These are phyloP conservation scores for Hormiphora californensis DNA, from an alignment of 37 sponge, comb jelly and placozoan species.

Conservation along the genomic window DNA sequence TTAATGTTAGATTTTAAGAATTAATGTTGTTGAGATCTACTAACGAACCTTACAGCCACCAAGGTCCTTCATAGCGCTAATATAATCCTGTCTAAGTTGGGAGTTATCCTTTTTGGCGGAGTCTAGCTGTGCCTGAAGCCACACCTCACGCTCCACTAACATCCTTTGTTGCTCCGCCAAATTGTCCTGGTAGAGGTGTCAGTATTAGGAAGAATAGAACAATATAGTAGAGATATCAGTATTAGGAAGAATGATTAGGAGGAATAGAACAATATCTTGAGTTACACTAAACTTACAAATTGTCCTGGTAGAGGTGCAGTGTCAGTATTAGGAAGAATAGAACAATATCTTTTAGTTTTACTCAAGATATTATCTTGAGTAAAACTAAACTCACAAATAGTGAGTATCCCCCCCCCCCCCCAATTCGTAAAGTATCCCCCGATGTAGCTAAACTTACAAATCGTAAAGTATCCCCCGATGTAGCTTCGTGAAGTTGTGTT, in stretches of 20 bases:
- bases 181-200: not conserved
- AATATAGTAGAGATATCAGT: not conserved
- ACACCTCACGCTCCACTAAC: slow-evolving; percentile 44
- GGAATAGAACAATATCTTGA: no score
- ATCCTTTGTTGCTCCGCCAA: slow-evolving; percentile 36
- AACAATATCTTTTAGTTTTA: not conserved
- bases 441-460: not conserved
- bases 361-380: no score
- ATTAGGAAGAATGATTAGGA: no score
- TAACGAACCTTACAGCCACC: slow-evolving; percentile 53
- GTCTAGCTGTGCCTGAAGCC: slow-evolving; percentile 11
- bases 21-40: no score
- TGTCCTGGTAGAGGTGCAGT: no score
- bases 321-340: not conserved
- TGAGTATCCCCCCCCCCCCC: no score
- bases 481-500: slow-evolving; percentile 22
- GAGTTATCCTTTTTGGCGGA: slow-evolving; percentile 42
- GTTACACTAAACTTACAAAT: no score
- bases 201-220: not conserved
- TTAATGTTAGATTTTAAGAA: no score
- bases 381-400: no score
- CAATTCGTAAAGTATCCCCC: slow-evolving; percentile 6
- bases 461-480: slow-evolving; percentile 15
- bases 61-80: slow-evolving; percentile 32
- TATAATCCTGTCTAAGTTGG: not conserved